Evolutionary conservation across 2,888 invertebrate species (phyloP).

Genomic region (Graphium colonna): DNA sequence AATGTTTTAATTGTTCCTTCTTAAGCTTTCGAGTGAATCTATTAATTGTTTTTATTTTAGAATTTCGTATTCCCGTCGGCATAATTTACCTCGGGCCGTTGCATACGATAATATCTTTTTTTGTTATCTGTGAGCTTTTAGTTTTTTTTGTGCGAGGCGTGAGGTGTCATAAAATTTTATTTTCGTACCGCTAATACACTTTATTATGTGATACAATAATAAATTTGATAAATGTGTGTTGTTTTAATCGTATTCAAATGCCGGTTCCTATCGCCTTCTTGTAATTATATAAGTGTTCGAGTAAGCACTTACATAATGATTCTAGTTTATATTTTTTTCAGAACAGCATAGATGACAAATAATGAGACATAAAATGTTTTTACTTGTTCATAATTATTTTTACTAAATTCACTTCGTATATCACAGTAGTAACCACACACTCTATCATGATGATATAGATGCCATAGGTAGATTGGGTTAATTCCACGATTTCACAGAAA

Average conservation of each 20-base stretch:
- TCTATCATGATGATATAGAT: too few relatives aligned
- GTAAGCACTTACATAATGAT: background rate
- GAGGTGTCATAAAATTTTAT: conserved; percentile 16
- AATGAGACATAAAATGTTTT: too few relatives aligned
- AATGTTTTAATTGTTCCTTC: conserved; percentile 68
- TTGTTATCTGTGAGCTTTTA: conserved; percentile 19
- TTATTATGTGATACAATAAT: conserved; percentile 11
- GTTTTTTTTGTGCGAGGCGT: conserved; percentile 1
- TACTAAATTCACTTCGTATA: too few relatives aligned
- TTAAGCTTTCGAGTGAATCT: conserved; percentile 23
- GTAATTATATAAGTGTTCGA: background rate
- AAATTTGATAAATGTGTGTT: conserved; percentile 11
- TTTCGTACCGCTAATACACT: background rate
- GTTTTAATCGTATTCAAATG: conserved; percentile 1
- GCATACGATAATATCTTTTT: conserved; percentile 45
- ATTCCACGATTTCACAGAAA: too few relatives aligned
- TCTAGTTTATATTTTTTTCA: conserved; percentile 1
- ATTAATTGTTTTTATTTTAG: conserved; percentile 21
- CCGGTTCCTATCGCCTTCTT: background rate
- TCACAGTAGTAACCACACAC: too few relatives aligned
- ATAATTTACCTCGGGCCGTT: conserved; percentile 55
- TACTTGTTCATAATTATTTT: too few relatives aligned
- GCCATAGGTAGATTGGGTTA: too few relatives aligned
- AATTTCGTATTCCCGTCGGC: conserved; percentile 58
- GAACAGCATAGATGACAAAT: background rate